Percentiles rank a stretch among this genome's conserved stretches.
Conservation (phyloP, 2,797 vertebrate species). For the Spea hammondii region DNA sequence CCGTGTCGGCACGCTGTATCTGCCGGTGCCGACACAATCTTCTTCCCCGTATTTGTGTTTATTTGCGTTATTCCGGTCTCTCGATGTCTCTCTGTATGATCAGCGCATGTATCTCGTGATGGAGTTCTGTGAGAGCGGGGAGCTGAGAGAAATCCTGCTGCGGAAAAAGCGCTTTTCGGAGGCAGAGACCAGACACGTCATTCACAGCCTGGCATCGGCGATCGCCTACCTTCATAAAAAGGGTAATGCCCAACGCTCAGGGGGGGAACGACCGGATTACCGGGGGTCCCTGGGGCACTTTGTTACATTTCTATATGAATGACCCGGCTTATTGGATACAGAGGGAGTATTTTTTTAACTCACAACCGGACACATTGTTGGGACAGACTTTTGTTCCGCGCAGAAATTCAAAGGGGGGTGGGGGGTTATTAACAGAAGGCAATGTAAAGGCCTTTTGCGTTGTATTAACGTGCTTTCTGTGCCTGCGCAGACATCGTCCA, state of each 20-base stretch:
- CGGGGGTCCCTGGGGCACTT: neutral
- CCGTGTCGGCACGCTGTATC: neutral
- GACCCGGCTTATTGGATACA: too few species aligned
- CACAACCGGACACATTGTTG: too few species aligned
- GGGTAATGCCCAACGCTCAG: conserved; percentile 58
- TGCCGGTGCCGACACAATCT: neutral
- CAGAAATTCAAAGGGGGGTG: neutral
- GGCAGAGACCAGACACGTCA: conserved; percentile 79
- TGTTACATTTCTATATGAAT: neutral
- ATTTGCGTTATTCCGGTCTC: too few species aligned
- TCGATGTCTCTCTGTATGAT: neutral
- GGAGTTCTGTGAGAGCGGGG: conserved; percentile 80
- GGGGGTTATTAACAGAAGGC: neutral
- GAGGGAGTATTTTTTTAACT: too few species aligned
- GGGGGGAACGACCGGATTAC: too few species aligned
- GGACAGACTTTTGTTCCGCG: too few species aligned
- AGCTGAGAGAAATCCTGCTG: conserved; percentile 74
- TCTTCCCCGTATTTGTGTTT: neutral
- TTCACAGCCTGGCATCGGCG: conserved; percentile 75
- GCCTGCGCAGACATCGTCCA: conserved; percentile 76
- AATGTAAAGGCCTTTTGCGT: too few species aligned
- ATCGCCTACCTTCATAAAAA: conserved; percentile 80
- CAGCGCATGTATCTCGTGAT: conserved; percentile 83
- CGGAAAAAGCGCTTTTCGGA: conserved; percentile 75
- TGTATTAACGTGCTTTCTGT: neutral